These are phyloP conservation scores for Diploscapter pachys DNA, from an alignment of 1,140 invertebrate species.

Conservation along the genomic window DNA sequence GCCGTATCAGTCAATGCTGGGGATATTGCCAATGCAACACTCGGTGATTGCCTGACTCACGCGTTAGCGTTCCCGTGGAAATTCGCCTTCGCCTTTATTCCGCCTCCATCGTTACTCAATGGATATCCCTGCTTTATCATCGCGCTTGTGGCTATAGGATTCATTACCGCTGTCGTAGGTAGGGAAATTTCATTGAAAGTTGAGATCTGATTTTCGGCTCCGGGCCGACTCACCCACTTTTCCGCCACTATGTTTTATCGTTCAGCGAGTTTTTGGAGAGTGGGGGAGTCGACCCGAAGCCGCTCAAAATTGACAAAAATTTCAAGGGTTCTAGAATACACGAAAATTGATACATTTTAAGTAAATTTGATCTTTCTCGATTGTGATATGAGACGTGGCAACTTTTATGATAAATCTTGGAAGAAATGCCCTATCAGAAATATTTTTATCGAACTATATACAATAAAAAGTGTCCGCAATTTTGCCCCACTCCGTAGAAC, in stretches of 20 bases:
- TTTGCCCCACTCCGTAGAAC: background rate
- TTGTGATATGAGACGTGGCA: background rate
- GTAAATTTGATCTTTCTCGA: background rate
- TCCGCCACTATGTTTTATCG: background rate
- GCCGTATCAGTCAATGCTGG: constrained; percentile 31
- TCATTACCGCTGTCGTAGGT: constrained; percentile 87
- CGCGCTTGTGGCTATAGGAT: constrained; percentile 84
- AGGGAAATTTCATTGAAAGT: background rate
- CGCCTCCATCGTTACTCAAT: constrained; percentile 73
- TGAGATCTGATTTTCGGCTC: too few species aligned
- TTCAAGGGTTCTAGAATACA: background rate
- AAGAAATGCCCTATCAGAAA: background rate
- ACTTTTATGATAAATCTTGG: background rate
- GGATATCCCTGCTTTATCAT: constrained; percentile 87
- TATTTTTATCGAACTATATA: background rate
- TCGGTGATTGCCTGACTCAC: constrained; percentile 25
- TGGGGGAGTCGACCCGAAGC: background rate
- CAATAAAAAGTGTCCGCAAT: background rate
- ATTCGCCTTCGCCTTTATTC: constrained; percentile 87
- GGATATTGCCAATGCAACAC: constrained; percentile 30
- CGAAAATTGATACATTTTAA: background rate
- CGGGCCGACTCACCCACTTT: background rate
- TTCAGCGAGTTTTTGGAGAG: background rate
- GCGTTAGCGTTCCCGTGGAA: constrained; percentile 86
- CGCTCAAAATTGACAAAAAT: background rate